Evolutionary conservation across 2,888 invertebrate genomes (phyloP).

Genomic region (Maniola hyperantus): DNA sequence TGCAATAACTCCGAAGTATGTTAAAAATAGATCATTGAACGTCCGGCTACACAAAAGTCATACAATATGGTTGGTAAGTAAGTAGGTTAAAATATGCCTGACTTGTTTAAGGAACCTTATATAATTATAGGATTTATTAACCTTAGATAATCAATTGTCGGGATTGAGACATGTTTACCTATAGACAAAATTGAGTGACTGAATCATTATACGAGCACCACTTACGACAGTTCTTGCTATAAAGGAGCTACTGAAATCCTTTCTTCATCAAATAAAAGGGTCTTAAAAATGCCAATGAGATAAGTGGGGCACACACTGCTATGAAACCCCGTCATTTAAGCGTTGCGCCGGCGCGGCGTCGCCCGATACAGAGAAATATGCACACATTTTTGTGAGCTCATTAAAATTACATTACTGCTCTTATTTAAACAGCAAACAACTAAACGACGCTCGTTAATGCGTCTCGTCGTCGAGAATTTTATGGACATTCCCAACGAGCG

Average conservation of each 20-base stretch:
- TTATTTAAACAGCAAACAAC: constrained; percentile 80
- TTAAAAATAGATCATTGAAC: too few species aligned
- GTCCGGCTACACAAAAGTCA: too few species aligned
- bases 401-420: constrained; percentile 80
- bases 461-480: constrained; percentile 65
- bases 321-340: constrained; percentile 32
- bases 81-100: too few species aligned
- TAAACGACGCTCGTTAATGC: constrained; percentile 77
- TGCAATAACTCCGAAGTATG: too few species aligned
- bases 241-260: background rate
- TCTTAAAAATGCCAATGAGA: constrained; percentile 10
- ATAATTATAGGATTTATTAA: too few species aligned
- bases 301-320: constrained; percentile 18
- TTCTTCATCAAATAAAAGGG: background rate
- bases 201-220: too few species aligned
- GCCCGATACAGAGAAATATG: constrained; percentile 54
- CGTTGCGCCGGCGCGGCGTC: constrained; percentile 44
- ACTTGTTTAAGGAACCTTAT: too few species aligned
- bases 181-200: background rate
- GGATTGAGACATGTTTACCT: too few species aligned
- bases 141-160: too few species aligned
- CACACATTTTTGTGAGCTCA: constrained; percentile 77
- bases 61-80: too few species aligned
- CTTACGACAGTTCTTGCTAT: too few species aligned
- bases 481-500: constrained; percentile 64